These are phyloP conservation scores for Bunonema sp. DNA, from an alignment of 2,888 invertebrate species.

Conservation along the genomic window DNA sequence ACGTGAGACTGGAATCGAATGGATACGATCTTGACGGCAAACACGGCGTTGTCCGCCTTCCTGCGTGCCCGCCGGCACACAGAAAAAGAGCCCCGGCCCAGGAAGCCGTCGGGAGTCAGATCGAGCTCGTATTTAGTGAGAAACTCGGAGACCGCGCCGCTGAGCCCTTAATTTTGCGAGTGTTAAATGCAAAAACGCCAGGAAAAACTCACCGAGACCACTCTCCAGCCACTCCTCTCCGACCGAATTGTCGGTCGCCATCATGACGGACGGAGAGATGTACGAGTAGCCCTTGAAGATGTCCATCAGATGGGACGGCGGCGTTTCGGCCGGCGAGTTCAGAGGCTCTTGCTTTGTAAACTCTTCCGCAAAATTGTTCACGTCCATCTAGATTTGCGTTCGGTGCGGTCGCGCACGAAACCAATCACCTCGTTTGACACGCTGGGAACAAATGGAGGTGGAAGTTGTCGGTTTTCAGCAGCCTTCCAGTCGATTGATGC, in stretches of 20 bases:
- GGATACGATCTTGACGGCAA: conserved; percentile 67
- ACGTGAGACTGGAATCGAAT: conserved; percentile 53
- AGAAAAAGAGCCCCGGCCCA: conserved; percentile 78
- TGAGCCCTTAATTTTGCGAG: background rate
- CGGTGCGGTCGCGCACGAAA: background rate
- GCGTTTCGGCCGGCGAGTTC: conserved; percentile 76
- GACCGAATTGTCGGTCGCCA: conserved; percentile 57
- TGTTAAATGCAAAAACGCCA: background rate
- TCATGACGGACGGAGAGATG: conserved; percentile 75
- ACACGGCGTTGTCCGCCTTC: conserved; percentile 1
- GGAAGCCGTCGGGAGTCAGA: conserved; percentile 54
- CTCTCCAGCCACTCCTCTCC: conserved; percentile 55
- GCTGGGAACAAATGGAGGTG: conserved; percentile 77
- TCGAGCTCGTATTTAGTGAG: conserved; percentile 69
- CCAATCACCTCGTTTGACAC: conserved; percentile 52
- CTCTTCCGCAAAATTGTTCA: conserved; percentile 87
- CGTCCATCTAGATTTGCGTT: conserved; percentile 58
- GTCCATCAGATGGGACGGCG: conserved; percentile 48
- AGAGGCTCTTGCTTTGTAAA: conserved; percentile 79
- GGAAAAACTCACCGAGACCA: too few species aligned
- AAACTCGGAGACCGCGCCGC: conserved; percentile 60
- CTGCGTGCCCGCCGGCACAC: conserved; percentile 30
- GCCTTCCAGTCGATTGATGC: conserved; percentile 66
- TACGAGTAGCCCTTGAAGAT: conserved; percentile 70
- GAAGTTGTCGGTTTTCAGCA: conserved; percentile 61